Evolutionary conservation across 2,797 vertebrate species (phyloP), one percentile per base, ranked within the genome.

Genomic region (Chaetodon trifasciatus): DNA sequence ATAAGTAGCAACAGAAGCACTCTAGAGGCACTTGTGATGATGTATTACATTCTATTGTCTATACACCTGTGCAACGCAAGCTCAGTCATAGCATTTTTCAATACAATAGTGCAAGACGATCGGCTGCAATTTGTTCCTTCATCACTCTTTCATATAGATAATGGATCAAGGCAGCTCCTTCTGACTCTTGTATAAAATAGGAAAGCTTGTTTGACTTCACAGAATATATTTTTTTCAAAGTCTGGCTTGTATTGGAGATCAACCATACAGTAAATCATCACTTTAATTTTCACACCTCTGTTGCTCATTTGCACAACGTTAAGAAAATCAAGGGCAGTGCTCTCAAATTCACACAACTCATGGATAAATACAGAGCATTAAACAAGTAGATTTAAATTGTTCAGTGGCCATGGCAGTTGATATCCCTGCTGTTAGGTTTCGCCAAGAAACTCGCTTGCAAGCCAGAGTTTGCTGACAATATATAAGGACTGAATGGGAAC

Each of bases 381-480:
- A 70, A 73, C 32, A 13, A 40, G 50, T 77, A 60, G 16, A 78
- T 78, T 57, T 68, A 75, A 81, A 77, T 71, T 57, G 70, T 49
- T 64, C 64, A 62, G 68, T 69, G 71, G 66, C 57, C 65, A 72
- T 81, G 56, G 63, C 42, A 83, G 76, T 72, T 58, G 72, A 82
- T 46, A 70, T 47, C 76, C 78, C 74, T 68, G 70, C 78, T 86
- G 69, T 72, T 67, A 52, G 62, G 11, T 76, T 64, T 73, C 72
- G 46, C 69, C 6, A 78, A 56, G 70, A 74, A 84, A 74, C 65
- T 74, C 40, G 35, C 81, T 72, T 58, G 9, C 28, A 46, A 86
- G 66, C 77, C 66, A 85, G 80, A 70, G 69, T 79, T 86, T 84
- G 23, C 44, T 73, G 47, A 84, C 58, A 84, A 81, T 83, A 78